Base-by-base conservation (phyloP, 2,113 vertebrate species). In the Cheirogaleus medius region DNA sequence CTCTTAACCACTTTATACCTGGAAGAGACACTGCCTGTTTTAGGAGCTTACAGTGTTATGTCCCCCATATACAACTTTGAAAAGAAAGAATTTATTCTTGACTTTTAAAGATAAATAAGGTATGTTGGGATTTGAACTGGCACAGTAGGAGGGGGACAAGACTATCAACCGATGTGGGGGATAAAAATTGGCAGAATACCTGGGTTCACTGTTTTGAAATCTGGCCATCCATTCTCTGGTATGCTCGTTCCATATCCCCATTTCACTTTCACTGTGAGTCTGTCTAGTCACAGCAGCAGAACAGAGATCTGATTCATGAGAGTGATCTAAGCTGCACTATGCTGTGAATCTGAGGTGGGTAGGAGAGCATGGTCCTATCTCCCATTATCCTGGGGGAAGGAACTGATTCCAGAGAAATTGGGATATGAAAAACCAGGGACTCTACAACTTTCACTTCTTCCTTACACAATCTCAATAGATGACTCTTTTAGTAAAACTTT, bases 321-420 rank as follows among this genome's bases (percentile, higher is more conserved):
- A 34, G 27, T 5, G 5, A 82, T 34, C 17, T 6, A 20, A 80
- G 1, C 21, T 34, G n/a, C 13, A 83, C 20, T 32, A 47, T 15
- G 18, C 11, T 58, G 37, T 5, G n/a, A n/a, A 82, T 49, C 8
- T 86, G 37, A 23, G 5, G 3, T 44, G 32, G 9, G 12, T 14
- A 14, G 47, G 4, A 64, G 29, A 78, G 4, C 8, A 8, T n/a
- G 1, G 3, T 3, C 4, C 14, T 58, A 10, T 58, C 2, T 39
- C 25, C 17, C 47, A 54, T 69, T 49, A 58, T 87, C 27, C 18
- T 76, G n/a, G 64, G 17, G 13, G 8, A 82, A 52, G 20, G 15
- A 66, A 92, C 18, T 54, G 42, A 80, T 58, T 91, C 27, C 18
- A 34, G 15, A 17, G 25, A 17, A 64, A 74, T 0, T 18, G 54